A percentile compares a stretch with the other conserved stretches of the same genome.
Conservation (phyloP, 1,140 invertebrate genomes). For the Pachypeltis micranthus region DNA sequence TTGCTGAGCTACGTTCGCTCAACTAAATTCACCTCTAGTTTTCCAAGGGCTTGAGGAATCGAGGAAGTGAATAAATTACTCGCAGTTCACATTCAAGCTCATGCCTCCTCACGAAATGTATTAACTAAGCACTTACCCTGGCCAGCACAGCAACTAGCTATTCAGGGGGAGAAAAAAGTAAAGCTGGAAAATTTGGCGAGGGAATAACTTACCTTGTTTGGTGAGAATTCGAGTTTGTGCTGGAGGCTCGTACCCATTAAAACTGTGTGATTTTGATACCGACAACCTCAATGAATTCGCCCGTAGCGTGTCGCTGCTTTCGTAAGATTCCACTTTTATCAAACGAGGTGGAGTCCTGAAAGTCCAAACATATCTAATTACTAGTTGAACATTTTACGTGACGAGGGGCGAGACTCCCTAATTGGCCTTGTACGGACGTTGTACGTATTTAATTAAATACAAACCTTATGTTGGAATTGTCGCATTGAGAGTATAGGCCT, state of each 20-base stretch:
- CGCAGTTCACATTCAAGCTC: too few species aligned
- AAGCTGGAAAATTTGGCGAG: too few species aligned
- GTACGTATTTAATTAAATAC: neutral
- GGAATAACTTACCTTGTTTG: slow-evolving; percentile 54
- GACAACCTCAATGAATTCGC: slow-evolving; percentile 41
- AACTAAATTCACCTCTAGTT: too few species aligned
- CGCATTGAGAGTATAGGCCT: slow-evolving; percentile 1
- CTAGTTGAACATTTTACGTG: too few species aligned
- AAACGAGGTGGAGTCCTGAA: slow-evolving; percentile 36
- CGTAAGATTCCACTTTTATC: slow-evolving; percentile 43
- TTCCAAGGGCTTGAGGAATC: too few species aligned
- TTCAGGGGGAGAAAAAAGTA: slow-evolving; percentile 18
- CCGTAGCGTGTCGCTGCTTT: slow-evolving; percentile 39
- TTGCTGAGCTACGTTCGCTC: too few species aligned
- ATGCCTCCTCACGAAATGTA: neutral
- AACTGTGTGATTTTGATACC: slow-evolving; percentile 75
- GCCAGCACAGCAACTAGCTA: too few species aligned
- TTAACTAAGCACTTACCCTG: neutral
- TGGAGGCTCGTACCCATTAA: slow-evolving; percentile 55
- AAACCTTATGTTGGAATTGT: slow-evolving; percentile 7
- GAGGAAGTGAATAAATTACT: too few species aligned
- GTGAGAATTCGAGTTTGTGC: slow-evolving; percentile 45
- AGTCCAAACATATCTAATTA: slow-evolving; percentile 1
- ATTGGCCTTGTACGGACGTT: too few species aligned
- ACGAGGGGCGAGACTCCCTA: too few species aligned